Conservation (phyloP, 2,888 invertebrate species). For the Cheilosia soror region DNA sequence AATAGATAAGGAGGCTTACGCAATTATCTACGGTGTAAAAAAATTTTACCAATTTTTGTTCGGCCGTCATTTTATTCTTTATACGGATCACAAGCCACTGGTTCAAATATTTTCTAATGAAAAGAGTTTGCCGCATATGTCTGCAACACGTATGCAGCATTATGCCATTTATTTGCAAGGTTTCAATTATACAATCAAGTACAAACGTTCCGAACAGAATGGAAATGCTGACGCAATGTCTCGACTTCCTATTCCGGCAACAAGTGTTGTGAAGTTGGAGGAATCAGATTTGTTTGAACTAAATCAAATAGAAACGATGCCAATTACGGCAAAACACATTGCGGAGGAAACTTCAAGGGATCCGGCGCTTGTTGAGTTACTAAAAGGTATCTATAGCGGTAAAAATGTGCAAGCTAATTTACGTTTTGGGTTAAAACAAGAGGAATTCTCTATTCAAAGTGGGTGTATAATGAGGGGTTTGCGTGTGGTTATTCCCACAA, state of each 20-base stretch:
- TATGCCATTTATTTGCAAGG: slow-evolving; percentile 3
- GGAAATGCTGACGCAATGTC: slow-evolving; percentile 1
- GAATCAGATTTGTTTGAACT: slow-evolving; percentile 3
- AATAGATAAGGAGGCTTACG: slow-evolving; percentile 4
- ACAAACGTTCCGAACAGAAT: neutral
- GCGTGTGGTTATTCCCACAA: slow-evolving; percentile 18
- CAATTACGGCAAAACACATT: too few relatives aligned
- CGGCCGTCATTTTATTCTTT: neutral
- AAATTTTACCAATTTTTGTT: slow-evolving; percentile 9
- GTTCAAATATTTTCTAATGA: too few relatives aligned
- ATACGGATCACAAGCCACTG: too few relatives aligned
- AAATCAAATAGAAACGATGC: neutral
- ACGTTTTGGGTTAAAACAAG: slow-evolving; percentile 10
- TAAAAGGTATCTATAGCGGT: neutral
- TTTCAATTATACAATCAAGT: neutral
- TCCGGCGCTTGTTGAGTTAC: neutral
- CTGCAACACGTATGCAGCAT: neutral
- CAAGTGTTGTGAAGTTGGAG: neutral
- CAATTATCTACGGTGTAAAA: slow-evolving; percentile 12
- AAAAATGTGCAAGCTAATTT: neutral
- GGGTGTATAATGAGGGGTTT: slow-evolving; percentile 32
- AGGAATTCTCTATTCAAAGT: slow-evolving; percentile 18
- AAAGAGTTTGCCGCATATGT: too few relatives aligned
- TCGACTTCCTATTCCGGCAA: neutral
- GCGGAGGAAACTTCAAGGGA: neutral